phyloP scores from a whole-genome alignment of 2,888 invertebrate species.

The Byasa hedistus region DNA sequence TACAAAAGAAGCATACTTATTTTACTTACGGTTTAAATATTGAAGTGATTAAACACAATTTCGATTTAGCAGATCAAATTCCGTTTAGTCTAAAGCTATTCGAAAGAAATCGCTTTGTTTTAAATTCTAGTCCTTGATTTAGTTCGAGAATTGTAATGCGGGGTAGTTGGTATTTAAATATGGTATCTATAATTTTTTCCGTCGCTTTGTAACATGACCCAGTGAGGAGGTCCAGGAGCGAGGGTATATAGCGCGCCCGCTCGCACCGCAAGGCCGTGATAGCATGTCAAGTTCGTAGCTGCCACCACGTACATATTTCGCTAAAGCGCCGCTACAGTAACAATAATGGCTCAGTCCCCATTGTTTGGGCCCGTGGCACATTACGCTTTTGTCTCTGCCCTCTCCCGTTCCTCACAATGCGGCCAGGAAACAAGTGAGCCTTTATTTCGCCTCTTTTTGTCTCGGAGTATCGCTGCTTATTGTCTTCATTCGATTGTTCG shows the following conservation, averaged over 20 bases:
- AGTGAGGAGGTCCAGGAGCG: conserved; percentile 31
- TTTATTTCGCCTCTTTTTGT: conserved; percentile 82
- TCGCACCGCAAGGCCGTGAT: conserved; percentile 52
- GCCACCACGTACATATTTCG: conserved; percentile 71
- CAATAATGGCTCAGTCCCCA: conserved; percentile 77
- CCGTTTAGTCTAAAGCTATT: no score
- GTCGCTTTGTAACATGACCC: conserved; percentile 34
- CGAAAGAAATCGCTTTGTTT: no score
- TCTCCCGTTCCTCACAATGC: conserved; percentile 80
- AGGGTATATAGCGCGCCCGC: conserved; percentile 39
- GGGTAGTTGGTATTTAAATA: not conserved
- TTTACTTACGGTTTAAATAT: no score
- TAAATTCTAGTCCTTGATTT: no score
- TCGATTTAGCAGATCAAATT: no score
- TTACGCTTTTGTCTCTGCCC: conserved; percentile 81
- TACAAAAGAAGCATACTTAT: no score
- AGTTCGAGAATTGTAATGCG: no score
- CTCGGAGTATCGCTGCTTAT: conserved; percentile 81
- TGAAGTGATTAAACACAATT: no score
- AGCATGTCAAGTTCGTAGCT: conserved; percentile 76
- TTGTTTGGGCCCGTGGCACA: conserved; percentile 80
- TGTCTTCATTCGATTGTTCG: conserved; percentile 82
- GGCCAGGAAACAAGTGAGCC: conserved; percentile 81
- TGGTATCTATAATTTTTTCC: conserved; percentile 37
- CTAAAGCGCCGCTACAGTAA: conserved; percentile 76